Conservation (phyloP, 2,113 vertebrate species). For the Ardeotis arabs region DNA sequence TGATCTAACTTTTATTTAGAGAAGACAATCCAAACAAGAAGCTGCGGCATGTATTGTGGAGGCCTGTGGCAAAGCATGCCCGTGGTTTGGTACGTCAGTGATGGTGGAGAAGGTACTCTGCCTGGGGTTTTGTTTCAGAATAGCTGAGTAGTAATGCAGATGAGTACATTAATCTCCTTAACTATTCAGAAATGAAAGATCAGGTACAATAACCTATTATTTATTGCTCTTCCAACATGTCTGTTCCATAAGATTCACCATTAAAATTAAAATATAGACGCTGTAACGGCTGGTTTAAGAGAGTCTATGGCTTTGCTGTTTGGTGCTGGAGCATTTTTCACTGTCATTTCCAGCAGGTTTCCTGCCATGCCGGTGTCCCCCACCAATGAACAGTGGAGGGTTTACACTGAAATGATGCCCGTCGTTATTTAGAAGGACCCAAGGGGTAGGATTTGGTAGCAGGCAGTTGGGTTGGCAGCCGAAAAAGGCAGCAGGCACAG, state of each 20-base stretch:
- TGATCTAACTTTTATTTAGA: constrained; percentile 39
- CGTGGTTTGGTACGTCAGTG: not conserved
- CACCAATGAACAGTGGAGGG: not conserved
- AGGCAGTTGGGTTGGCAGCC: not conserved
- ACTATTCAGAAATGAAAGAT: constrained; percentile 73
- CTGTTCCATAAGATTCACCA: constrained; percentile 54
- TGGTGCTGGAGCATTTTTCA: constrained; percentile 34
- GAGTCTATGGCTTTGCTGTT: constrained; percentile 43
- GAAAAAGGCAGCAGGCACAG: not conserved
- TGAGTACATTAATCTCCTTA: constrained; percentile 74
- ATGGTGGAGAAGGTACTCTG: not conserved
- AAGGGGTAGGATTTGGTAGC: not conserved
- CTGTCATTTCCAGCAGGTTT: not conserved
- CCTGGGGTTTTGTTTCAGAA: constrained; percentile 51
- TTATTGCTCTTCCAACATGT: constrained; percentile 67
- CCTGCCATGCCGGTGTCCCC: not conserved
- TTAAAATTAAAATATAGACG: constrained; percentile 68
- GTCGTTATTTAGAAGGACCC: not conserved
- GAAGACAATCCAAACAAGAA: constrained; percentile 30
- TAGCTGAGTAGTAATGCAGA: constrained; percentile 57
- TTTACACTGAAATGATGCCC: not conserved
- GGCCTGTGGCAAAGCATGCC: not conserved
- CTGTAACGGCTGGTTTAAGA: constrained; percentile 64
- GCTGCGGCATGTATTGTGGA: not conserved
- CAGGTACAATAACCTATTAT: constrained; percentile 64